phyloP scores from a whole-genome alignment of 2,113 vertebrate genomes.

The Oryzias celebensis region DNA sequence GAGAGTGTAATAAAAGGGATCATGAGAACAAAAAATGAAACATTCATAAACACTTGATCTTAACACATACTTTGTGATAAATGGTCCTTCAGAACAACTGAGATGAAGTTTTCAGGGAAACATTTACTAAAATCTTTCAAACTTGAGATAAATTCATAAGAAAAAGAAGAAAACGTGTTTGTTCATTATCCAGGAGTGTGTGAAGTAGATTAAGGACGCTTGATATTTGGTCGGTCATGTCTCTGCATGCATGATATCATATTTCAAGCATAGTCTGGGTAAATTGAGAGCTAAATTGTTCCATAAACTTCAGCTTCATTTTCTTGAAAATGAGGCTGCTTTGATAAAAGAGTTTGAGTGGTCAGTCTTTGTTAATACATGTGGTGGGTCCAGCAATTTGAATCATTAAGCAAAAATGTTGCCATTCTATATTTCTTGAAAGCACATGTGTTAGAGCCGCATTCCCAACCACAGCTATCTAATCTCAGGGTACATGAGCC shows the following conservation, averaged over 20 bases:
- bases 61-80: conserved; percentile 23
- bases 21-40: too few relatives aligned
- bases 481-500: too few relatives aligned
- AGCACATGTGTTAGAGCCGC: background rate
- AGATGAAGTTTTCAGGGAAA: conserved; percentile 14
- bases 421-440: background rate
- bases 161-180: too few relatives aligned
- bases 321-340: background rate
- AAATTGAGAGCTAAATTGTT: background rate
- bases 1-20: too few relatives aligned
- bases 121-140: background rate
- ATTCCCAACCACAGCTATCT: background rate
- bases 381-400: background rate
- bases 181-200: background rate
- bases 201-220: background rate
- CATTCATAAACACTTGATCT: too few relatives aligned
- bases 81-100: conserved; percentile 35
- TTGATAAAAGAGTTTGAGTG: background rate
- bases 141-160: too few relatives aligned
- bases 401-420: background rate
- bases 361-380: background rate
- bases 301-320: background rate
- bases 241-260: background rate
- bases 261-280: background rate
- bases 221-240: too few relatives aligned